Conservation (phyloP, 2,797 vertebrate species). For the Cyclura pinguis region DNA sequence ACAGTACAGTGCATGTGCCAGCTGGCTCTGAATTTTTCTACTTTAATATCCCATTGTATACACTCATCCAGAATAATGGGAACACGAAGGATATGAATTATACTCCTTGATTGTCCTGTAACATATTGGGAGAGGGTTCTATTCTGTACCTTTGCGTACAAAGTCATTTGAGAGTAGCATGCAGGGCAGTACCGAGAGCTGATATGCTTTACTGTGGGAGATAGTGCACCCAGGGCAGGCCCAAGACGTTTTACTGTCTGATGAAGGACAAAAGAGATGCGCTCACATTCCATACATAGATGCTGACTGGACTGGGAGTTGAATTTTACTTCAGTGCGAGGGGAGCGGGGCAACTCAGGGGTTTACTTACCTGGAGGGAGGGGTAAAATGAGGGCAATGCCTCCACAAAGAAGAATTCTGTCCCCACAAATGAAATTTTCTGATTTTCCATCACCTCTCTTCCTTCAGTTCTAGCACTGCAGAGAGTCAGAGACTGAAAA, state of each 20-base stretch:
- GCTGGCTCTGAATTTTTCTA: slow-evolving; percentile 12
- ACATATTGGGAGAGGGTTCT: background rate
- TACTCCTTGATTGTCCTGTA: background rate
- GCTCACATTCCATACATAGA: background rate
- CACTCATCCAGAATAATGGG: slow-evolving; percentile 19
- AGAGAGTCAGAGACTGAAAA: too few relatives aligned
- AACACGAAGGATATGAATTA: background rate
- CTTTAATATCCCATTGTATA: slow-evolving; percentile 8
- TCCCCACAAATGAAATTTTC: too few relatives aligned
- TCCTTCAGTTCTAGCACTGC: too few relatives aligned
- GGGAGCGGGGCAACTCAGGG: background rate
- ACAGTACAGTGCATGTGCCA: background rate
- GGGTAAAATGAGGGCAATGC: too few relatives aligned
- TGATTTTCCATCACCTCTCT: too few relatives aligned
- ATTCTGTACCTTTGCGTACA: background rate
- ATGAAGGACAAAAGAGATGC: background rate
- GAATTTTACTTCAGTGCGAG: background rate
- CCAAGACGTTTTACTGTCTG: background rate
- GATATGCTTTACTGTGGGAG: background rate
- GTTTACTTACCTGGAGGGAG: too few relatives aligned
- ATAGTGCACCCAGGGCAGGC: background rate
- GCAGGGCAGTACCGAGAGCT: background rate
- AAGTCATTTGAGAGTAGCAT: background rate
- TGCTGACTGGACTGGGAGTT: background rate
- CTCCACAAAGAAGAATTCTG: too few relatives aligned